Evolutionary conservation across 2,888 invertebrate genomes (phyloP).

Genomic region (Hoplodrina ambigua): DNA sequence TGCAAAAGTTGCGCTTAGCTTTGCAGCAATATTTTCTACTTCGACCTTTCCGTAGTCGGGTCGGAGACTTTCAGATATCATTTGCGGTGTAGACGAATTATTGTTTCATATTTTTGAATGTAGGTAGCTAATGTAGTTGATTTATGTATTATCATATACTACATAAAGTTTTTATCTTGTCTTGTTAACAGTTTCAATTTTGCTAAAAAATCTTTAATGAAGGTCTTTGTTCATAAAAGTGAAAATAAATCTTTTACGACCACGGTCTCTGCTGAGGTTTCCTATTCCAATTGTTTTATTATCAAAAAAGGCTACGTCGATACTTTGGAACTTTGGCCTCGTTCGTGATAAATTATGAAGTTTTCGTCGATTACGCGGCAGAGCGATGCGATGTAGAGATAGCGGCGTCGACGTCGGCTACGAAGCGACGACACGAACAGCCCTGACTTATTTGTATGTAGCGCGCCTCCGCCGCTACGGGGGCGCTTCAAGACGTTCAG

Average conservation of each 20-base stretch:
- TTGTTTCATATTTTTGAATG: conserved; percentile 46
- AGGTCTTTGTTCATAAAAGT: background rate
- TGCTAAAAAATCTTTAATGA: background rate
- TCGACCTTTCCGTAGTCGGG: conserved; percentile 70
- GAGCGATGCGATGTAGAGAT: conserved; percentile 54
- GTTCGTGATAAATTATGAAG: conserved; percentile 57
- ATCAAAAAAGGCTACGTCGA: conserved; percentile 31
- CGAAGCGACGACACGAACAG: conserved; percentile 63
- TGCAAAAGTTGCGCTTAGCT: conserved; percentile 81
- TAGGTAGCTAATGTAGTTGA: background rate
- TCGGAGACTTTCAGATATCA: conserved; percentile 68
- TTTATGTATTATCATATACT: background rate
- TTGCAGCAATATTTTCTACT: conserved; percentile 78
- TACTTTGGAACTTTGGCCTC: conserved; percentile 39
- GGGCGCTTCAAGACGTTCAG: conserved; percentile 85
- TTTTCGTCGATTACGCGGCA: conserved; percentile 54
- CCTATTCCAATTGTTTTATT: conserved; percentile 9
- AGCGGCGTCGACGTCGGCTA: conserved; percentile 58
- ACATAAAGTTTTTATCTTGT: background rate
- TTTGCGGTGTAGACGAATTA: conserved; percentile 65
- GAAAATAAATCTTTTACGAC: background rate
- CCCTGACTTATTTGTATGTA: conserved; percentile 85
- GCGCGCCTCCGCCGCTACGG: conserved; percentile 79
- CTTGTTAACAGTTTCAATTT: background rate
- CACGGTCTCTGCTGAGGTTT: conserved; percentile 2